These are phyloP conservation scores for Drosophila stalkeri DNA, from an alignment of 2,888 invertebrate species.

Conservation along the genomic window DNA sequence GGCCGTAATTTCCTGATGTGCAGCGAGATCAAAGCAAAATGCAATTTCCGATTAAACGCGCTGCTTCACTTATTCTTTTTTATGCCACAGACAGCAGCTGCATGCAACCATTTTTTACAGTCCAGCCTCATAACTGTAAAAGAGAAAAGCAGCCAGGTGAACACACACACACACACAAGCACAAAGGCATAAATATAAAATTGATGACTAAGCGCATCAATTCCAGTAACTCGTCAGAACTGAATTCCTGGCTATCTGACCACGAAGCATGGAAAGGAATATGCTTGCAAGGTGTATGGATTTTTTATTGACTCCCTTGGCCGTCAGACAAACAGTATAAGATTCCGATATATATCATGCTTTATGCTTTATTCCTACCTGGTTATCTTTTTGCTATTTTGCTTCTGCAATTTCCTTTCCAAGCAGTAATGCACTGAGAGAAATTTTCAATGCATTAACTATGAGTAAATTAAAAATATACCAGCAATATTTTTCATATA, in stretches of 20 bases:
- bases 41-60: conserved; percentile 72
- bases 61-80: conserved; percentile 15
- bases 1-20: conserved; percentile 70
- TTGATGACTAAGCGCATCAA: conserved; percentile 53
- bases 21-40: conserved; percentile 68
- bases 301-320: neutral
- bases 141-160: conserved; percentile 20
- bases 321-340: neutral
- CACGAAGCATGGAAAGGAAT: conserved; percentile 27
- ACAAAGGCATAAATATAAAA: conserved; percentile 10
- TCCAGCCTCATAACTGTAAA: conserved; percentile 44
- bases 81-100: conserved; percentile 43
- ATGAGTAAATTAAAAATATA: neutral
- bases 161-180: conserved; percentile 5
- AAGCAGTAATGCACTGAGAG: neutral
- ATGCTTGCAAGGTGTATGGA: conserved; percentile 2
- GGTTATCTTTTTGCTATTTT: neutral
- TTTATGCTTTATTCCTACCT: neutral
- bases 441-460: neutral
- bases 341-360: neutral
- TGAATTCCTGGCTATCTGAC: conserved; percentile 29
- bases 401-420: conserved; percentile 1
- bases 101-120: conserved; percentile 58
- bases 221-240: conserved; percentile 22
- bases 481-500: too few relatives aligned